Base-by-base conservation (phyloP, 2,797 vertebrate species). In the Pantherophis alleghaniensis region DNA sequence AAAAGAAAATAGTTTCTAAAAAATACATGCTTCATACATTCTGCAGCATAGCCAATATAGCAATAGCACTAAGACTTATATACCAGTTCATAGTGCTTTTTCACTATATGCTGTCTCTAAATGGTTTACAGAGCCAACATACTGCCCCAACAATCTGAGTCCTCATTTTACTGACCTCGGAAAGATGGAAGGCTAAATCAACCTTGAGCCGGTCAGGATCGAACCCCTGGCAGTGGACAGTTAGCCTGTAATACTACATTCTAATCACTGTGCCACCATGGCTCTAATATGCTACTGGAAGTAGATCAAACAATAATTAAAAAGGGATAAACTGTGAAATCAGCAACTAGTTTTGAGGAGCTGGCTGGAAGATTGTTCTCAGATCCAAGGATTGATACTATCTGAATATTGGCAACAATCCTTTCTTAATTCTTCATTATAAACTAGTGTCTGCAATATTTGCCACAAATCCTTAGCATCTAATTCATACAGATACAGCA, bases 401-500 rank as follows among this genome's bases (percentile, higher is more conserved):
- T 51, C 90, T 59, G 55, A 91, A 20, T 59, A 69, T 3, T 93
- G 86, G 63, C 61, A 92, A 59, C 4, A 91, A 16, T 79, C 18
- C 14, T 2, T 32, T 56, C 86, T 93, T 56, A 47, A 86, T 61
- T 42, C 69, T 89, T 95, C 96, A 42, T 12, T 53, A 14, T n/a
- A 47, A 87, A 88, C 11, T 47, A 42, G 1, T 42, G 28, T 37
- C 87, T 60, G 90, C 91, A 90, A 87, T 0, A 3, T 60, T 56
- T 47, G 5, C 57, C 13, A 14, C 60, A 89, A 57, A 42, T 37
- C 83, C 10, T 94, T 90, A 87, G 20, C 57, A 88, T 2, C 4
- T 42, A 59, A 1, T 14, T 98, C 97, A 99, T 92, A 99, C 97
- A 94, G 97, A 97, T 91, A 98, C 98, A 47, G 98, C 97, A 93